Evolutionary conservation across 2,113 vertebrate species (phyloP).

Genomic region (Malurus melanocephalus): DNA sequence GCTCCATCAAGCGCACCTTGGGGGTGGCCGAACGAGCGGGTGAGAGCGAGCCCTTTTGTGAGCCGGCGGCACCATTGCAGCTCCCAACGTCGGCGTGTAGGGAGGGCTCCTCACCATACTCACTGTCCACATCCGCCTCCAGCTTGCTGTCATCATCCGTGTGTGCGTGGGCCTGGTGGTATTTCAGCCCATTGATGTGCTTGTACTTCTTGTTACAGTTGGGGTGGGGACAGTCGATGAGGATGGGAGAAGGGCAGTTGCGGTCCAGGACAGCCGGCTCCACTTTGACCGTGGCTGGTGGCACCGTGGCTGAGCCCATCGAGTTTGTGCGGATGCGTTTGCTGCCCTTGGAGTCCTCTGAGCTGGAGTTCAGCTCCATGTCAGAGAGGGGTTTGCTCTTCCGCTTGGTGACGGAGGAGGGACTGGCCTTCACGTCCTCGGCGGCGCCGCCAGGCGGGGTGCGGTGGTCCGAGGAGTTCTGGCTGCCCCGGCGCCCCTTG

Average conservation of each 20-base stretch:
- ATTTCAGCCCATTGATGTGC: conserved; percentile 98
- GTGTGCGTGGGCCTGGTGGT: conserved; percentile 96
- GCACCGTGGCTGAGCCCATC: conserved; percentile 73
- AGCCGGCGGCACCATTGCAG: conserved; percentile 86
- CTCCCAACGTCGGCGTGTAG: conserved; percentile 84
- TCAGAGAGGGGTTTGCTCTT: conserved; percentile 94
- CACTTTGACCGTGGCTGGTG: conserved; percentile 76
- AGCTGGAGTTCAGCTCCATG: conserved; percentile 98
- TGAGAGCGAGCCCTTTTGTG: conserved; percentile 93
- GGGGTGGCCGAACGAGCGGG: conserved; percentile 92
- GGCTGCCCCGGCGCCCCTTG: conserved; percentile 94
- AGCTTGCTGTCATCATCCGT: conserved; percentile 93
- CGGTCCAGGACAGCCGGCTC: conserved; percentile 86
- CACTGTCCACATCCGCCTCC: conserved; percentile 91
- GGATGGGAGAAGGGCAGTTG: conserved; percentile 91
- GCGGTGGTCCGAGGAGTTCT: conserved; percentile 92
- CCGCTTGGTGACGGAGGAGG: conserved; percentile 89
- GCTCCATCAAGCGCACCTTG: conserved; percentile 91
- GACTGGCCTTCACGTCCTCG: conserved; percentile 94
- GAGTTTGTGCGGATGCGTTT: conserved; percentile 96
- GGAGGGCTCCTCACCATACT: conserved; percentile 89
- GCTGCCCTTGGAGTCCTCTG: conserved; percentile 96
- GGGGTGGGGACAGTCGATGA: conserved; percentile 97
- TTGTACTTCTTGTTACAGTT: conserved; percentile 99
- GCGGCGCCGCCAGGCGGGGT: conserved; percentile 81